Evolutionary conservation across 2,888 invertebrate species (phyloP).

Genomic region (Teleiodes luculella): DNA sequence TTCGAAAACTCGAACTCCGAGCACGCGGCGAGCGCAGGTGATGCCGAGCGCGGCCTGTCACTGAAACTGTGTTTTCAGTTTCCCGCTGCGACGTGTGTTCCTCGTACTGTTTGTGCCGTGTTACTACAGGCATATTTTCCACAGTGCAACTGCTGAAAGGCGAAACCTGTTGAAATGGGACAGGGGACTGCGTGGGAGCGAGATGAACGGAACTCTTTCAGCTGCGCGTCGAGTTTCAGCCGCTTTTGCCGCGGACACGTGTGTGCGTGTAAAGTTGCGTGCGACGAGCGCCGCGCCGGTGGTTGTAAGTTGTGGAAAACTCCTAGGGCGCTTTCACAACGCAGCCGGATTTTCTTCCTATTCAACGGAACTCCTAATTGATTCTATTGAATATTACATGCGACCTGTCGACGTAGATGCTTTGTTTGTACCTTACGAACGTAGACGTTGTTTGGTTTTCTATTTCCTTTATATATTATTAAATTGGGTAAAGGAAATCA

Average conservation of each 20-base stretch:
- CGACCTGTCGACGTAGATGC: constrained; percentile 14
- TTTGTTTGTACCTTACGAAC: constrained; percentile 8
- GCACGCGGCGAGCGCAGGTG: constrained; percentile 63
- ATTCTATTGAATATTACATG: constrained; percentile 45
- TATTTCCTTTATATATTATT: not conserved
- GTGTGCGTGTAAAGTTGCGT: constrained; percentile 74
- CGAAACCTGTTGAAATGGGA: constrained; percentile 78
- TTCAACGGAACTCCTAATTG: constrained; percentile 42
- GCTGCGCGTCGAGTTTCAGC: constrained; percentile 55
- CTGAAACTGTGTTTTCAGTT: constrained; percentile 73
- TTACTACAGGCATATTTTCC: constrained; percentile 74
- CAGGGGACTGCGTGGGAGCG: constrained; percentile 57
- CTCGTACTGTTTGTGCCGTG: constrained; percentile 71
- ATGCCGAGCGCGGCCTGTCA: constrained; percentile 67
- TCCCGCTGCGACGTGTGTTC: constrained; percentile 67
- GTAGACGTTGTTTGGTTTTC: constrained; percentile 1
- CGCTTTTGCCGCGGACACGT: constrained; percentile 60
- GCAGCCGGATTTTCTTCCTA: constrained; percentile 55
- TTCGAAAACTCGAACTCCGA: constrained; percentile 47
- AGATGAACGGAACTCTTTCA: constrained; percentile 40
- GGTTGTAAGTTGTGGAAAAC: constrained; percentile 76
- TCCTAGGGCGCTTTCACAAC: constrained; percentile 70
- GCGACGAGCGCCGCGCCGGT: constrained; percentile 60
- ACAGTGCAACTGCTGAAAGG: constrained; percentile 72
- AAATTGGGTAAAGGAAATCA: not conserved